Evolutionary conservation across 2,888 invertebrate species (phyloP), one percentile per base, ranked within the genome.

Genomic region (Trissolcus japonicus): DNA sequence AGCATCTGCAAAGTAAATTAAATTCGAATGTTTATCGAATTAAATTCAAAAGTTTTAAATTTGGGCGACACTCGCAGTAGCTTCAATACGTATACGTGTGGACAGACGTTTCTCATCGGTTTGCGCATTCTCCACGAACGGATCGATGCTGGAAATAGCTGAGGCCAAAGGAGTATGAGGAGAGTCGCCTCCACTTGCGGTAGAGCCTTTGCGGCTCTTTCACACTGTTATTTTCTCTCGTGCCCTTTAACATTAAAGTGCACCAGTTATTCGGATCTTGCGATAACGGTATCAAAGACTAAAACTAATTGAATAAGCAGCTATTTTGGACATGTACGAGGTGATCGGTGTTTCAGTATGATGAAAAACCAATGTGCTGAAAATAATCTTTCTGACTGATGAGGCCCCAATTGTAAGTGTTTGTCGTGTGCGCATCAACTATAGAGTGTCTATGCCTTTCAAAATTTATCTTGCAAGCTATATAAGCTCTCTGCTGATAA

Each of bases 61-160:
- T n/a, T n/a, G n/a, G 53, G 13, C 59, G 65, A 35, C 35, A 54
- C 67, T 69, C 57, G 62, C 61, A 46, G 66, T 51, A n/a, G n/a
- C n/a, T 16, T 46, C 16, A 16, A 16, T 46, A 16, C 62, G 74
- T 72, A 68, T 56, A 50, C 66, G 67, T 63, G 61, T 59, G 67
- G 71, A 63, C 71, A 46, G 35, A 35, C 35, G 50, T 66, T 75
- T 74, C 74, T 74, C 63, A 61, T 41, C 62, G 21, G 62, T 85
- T 81, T 82, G 84, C 85, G 83, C 85, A 85, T 83, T 83, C 85
- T 80, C 83, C 78, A 81, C 79, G 81, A 83, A 82, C 81, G 85
- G 88, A 88, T 88, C 88, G 88, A 88, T 88, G 87, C 85, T 87
- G 87, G 86, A 87, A 88, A 88, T 86, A 87, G 87, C 87, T 84